Conservation (phyloP, 2,888 invertebrate species). For the Phrixothrix hirtus region DNA sequence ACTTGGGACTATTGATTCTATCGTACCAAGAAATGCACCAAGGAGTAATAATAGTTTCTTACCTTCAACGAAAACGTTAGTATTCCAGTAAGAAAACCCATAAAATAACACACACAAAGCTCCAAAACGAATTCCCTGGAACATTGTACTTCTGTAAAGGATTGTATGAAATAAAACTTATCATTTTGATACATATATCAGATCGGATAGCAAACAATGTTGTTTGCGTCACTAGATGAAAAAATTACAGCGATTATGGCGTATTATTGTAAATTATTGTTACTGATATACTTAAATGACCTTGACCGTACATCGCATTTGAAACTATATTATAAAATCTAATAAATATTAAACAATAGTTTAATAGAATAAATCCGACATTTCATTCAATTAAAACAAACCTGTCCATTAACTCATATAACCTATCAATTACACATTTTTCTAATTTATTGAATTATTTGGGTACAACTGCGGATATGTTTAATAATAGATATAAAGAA, state of each 20-base stretch:
- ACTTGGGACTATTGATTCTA: slow-evolving; percentile 18
- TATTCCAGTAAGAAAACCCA: slow-evolving; percentile 22
- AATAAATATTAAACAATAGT: not conserved
- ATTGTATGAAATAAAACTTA: slow-evolving; percentile 22
- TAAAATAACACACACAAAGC: slow-evolving; percentile 22
- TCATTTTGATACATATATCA: slow-evolving; percentile 22
- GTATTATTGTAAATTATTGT: slow-evolving; percentile 30
- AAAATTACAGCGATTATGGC: slow-evolving; percentile 27
- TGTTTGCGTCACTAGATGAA: slow-evolving; percentile 29
- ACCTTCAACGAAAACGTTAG: slow-evolving; percentile 25
- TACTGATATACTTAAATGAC: slow-evolving; percentile 28
- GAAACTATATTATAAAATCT: slow-evolving; percentile 3
- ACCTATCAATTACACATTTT: no score
- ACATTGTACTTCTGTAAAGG: slow-evolving; percentile 24
- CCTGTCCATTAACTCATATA: no score
- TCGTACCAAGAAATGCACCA: slow-evolving; percentile 13
- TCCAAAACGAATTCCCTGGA: slow-evolving; percentile 18
- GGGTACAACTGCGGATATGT: no score
- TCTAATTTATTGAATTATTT: no score
- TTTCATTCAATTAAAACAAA: no score
- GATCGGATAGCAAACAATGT: slow-evolving; percentile 19
- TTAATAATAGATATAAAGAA: no score
- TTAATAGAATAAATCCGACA: not conserved
- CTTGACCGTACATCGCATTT: slow-evolving; percentile 26
- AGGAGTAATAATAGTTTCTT: slow-evolving; percentile 25